Evolutionary conservation across 1,140 invertebrate genomes (phyloP), one percentile per base, ranked within the genome.

Genomic region (Popillia japonica): DNA sequence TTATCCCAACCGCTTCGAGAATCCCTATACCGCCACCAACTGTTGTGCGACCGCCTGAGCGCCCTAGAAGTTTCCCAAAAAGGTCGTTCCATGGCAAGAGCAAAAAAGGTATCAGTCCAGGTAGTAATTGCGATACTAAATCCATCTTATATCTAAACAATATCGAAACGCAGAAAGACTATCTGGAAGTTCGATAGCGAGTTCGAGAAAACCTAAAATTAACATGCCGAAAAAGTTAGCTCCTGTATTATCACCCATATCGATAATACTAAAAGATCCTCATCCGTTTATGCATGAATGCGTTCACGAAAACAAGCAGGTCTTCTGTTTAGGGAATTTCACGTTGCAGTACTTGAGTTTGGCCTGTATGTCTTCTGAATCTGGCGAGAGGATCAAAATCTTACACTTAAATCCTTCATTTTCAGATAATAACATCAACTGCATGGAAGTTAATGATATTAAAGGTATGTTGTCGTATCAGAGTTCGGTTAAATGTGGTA

Each of bases 221-320:
- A n/a, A n/a, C n/a, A n/a, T n/a, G n/a, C n/a, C n/a, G n/a, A n/a
- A n/a, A n/a, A n/a, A n/a, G n/a, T n/a, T n/a, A n/a, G n/a, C n/a
- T n/a, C n/a, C n/a, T n/a, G n/a, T n/a, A 27, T 6, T 9, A 11
- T 64, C 23, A 27, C 11, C 11, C 44, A n/a, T 9, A 22, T 7
- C 23, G 61, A 0, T 27, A 7, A 20, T 73, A 40, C 20, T 10
- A n/a, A 73, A 73, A 40, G 72, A 73, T 73, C 72, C 23, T 6
- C 40, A 73, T 40, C 72, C 72, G 8, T 73, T n/a, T 6, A 42
- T 73, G 27, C 40, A 73, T 27, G 72, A 73, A 73, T 73, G 72
- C n/a, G n/a, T 27, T 20, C n/a, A n/a, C 34, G 72, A 73, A 42
- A 17, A 40, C 7, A 73, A 41, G 40, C 10, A 73, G 10, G 40